Percentiles rank a stretch among this genome's conserved stretches.
Evolutionary conservation across 2,113 vertebrate genomes (phyloP).

Genomic region (Tachysurus vachellii): DNA sequence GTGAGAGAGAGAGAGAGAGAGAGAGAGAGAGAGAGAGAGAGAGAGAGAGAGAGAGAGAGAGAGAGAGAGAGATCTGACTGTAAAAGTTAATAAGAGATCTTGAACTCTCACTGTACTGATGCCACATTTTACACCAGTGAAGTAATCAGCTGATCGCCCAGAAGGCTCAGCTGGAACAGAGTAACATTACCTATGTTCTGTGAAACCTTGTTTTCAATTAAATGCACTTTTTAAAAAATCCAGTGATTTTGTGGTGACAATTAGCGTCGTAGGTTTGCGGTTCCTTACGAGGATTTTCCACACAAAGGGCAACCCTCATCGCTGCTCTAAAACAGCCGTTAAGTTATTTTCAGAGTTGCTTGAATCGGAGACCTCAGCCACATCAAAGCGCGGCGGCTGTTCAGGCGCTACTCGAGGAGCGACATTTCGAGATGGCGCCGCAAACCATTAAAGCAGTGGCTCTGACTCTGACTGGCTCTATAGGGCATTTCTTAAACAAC

Average conservation of each 20-base stretch:
- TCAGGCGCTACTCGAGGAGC: constrained; percentile 21
- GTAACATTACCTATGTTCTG: background rate
- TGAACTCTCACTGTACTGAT: background rate
- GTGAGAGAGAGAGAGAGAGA: constrained; percentile 4
- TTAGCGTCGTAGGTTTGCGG: constrained; percentile 32
- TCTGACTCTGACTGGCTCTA: background rate
- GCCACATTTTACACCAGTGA: background rate
- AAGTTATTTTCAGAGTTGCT: constrained; percentile 39
- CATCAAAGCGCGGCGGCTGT: constrained; percentile 24
- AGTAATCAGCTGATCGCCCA: background rate
- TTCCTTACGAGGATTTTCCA: constrained; percentile 39
- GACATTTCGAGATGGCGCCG: constrained; percentile 41
- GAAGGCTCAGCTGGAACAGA: background rate
- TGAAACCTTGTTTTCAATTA: constrained; percentile 28
- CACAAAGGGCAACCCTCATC: constrained; percentile 23
- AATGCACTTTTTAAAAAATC: background rate
- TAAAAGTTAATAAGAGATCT: background rate
- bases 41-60: background rate
- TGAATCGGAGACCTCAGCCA: constrained; percentile 25
- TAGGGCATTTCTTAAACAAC: background rate
- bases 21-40: background rate
- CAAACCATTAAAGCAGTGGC: constrained; percentile 24
- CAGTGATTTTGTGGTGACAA: constrained; percentile 32
- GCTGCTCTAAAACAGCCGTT: constrained; percentile 33
- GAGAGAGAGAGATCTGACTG: background rate